These are phyloP conservation scores for human DNA, from an alignment of 2,113 vertebrate species.

Conservation along the genomic window GRCh38 chr7:88884501-88885000, in stretches of 20 bases:
- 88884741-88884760: slow-evolving; percentile 12
- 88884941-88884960: slow-evolving; percentile 10
- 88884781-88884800: neutral
- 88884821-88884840: neutral
- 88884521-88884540: neutral
- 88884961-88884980: slow-evolving; percentile 58
- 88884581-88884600: slow-evolving; percentile 20
- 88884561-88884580: neutral
- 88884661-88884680: neutral
- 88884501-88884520: neutral
- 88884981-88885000: slow-evolving; percentile 31
- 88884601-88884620: slow-evolving; percentile 10
- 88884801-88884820: neutral
- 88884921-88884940: neutral
- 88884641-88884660: neutral
- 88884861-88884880: neutral
- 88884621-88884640: neutral
- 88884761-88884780: neutral
- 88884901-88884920: slow-evolving; percentile 20
- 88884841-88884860: neutral
- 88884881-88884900: neutral
- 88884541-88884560: neutral
- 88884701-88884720: neutral
- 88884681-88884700: neutral
- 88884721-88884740: neutral